Evolutionary conservation across 2,888 invertebrate species (phyloP).

Genomic region (Coleophora deauratella): DNA sequence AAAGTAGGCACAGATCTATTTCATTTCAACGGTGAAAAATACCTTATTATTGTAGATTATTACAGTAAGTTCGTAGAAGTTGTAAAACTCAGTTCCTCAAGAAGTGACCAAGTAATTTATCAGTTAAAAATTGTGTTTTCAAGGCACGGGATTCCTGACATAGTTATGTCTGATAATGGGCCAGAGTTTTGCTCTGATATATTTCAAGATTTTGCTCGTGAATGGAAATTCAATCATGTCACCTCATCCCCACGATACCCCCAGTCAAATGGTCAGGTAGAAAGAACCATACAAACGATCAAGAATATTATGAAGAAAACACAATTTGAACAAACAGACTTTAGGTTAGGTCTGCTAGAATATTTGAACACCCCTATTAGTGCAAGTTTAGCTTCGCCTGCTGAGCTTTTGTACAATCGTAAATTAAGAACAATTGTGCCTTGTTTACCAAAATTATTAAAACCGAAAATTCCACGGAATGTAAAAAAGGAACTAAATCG

Average conservation of each 20-base stretch:
- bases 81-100: background rate
- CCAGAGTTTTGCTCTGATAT: slow-evolving; percentile 7
- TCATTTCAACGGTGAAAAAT: slow-evolving; percentile 4
- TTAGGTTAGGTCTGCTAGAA: slow-evolving; percentile 4
- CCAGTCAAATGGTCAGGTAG: slow-evolving; percentile 13
- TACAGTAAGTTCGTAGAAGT: slow-evolving; percentile 14
- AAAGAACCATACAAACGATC: slow-evolving; percentile 11
- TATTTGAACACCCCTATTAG: slow-evolving; percentile 7
- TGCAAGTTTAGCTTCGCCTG: slow-evolving; percentile 2
- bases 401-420: slow-evolving; percentile 1
- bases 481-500: background rate
- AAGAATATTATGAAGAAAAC: slow-evolving; percentile 6
- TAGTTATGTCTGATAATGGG: slow-evolving; percentile 13
- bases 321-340: too few species aligned
- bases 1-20: slow-evolving; percentile 9
- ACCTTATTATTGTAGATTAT: slow-evolving; percentile 12
- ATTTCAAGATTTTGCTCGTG: slow-evolving; percentile 9
- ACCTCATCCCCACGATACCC: slow-evolving; percentile 15
- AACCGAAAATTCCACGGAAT: background rate
- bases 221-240: slow-evolving; percentile 12
- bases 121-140: slow-evolving; percentile 14
- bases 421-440: background rate
- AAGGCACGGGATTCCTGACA: slow-evolving; percentile 14
- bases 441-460: background rate
- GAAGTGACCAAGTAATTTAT: slow-evolving; percentile 6